Evolutionary conservation across 2,888 invertebrate species (phyloP).

Genomic region (Calameuta pallipes): DNA sequence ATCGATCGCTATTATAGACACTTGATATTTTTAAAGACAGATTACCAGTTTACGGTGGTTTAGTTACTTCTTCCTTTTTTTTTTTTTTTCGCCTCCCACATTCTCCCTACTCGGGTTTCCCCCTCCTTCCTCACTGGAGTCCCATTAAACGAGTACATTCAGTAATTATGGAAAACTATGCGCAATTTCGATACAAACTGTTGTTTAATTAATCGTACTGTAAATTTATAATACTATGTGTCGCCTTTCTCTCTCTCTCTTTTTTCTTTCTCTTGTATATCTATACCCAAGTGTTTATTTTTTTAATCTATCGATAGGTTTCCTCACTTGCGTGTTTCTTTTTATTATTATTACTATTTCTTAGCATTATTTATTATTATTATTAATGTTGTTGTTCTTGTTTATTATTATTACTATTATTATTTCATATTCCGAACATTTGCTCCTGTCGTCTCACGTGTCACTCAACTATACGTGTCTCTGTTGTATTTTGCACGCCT

Average conservation of each 20-base stretch:
- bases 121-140: slow-evolving; percentile 1
- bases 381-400: not conserved
- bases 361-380: slow-evolving; percentile 19
- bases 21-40: slow-evolving; percentile 58
- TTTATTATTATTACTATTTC: slow-evolving; percentile 14
- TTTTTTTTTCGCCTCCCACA: not conserved
- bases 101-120: not conserved
- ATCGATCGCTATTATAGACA: slow-evolving; percentile 62
- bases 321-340: slow-evolving; percentile 11
- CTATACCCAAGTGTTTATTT: not conserved
- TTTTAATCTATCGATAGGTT: slow-evolving; percentile 15
- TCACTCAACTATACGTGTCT: too few relatives aligned
- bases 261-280: too few relatives aligned
- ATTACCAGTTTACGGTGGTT: slow-evolving; percentile 32
- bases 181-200: slow-evolving; percentile 48
- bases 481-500: too few relatives aligned
- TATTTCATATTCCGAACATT: slow-evolving; percentile 2
- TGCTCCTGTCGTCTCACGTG: slow-evolving; percentile 5
- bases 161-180: slow-evolving; percentile 58
- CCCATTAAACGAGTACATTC: slow-evolving; percentile 51
- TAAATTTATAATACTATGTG: slow-evolving; percentile 56
- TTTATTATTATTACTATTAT: not conserved
- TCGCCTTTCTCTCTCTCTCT: slow-evolving; percentile 13
- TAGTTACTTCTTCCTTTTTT: not conserved
- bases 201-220: slow-evolving; percentile 47